Evolutionary conservation across 2,113 vertebrate species (phyloP), one percentile per base, ranked within the genome.

Genomic region (Gila orcuttii): DNA sequence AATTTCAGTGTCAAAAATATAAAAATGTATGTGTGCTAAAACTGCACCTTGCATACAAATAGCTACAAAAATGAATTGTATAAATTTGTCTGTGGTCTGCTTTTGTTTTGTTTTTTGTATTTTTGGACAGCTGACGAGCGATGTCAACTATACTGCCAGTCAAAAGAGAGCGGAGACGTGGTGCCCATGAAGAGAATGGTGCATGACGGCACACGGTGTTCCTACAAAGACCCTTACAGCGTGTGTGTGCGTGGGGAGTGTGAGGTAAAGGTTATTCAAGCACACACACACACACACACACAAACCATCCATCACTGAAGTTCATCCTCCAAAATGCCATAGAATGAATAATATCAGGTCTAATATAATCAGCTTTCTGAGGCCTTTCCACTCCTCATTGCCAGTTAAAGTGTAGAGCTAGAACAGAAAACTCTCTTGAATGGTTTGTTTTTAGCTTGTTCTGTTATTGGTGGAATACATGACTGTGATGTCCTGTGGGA

Each of bases 191-290:
- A 97, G 83, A 96, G 96, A 91, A 95, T 96, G 95, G 96, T 96
- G 1, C 97, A 99, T 0, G 98, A 99, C 0, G 98, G 98, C 88
- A 99, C 98, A 0, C 95, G 91, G 74, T 99, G 98, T 91, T 99
- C 98, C 87, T 99, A 99, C 86, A 95, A 95, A 57, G 97, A 99
- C 0, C 87, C 93, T 62, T 94, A 98, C 93, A 99, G 97, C 86
- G 91, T 99, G 88, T 99, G 98, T 0, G 97, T 99, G 88, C 93
- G 96, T 28, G 98, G 98, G 33, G 98, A 99, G 86, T 99, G 98
- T 94, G 96, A 96, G 94, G 98, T 99, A 86, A 94, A 95, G 89
- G 52, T 76, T 47, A 66, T 31, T 69, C 39, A 23, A 57, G 83
- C 28, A 69, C 68, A 85, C 28, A 76, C 68, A 45, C 79, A 85